Conservation (phyloP, 1,140 invertebrate genomes). For the Drosophila neocordata region DNA sequence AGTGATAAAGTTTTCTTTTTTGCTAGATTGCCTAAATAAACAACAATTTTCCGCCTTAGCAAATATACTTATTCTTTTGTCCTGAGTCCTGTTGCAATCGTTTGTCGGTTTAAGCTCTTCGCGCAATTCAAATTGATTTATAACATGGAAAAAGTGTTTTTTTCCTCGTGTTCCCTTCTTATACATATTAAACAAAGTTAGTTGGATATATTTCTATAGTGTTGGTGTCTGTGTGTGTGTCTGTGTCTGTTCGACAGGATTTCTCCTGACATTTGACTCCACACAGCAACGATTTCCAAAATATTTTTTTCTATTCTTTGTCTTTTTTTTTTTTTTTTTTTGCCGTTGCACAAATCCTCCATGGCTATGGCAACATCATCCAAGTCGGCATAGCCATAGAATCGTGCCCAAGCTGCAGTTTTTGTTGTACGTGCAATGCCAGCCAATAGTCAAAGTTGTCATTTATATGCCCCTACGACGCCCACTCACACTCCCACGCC, state of each 20-base stretch:
- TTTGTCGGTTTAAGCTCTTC: conserved; percentile 55
- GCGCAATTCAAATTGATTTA: conserved; percentile 72
- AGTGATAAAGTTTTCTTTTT: not conserved
- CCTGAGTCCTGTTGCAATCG: conserved; percentile 33
- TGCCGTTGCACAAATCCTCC: conserved; percentile 51
- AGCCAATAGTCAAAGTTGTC: conserved; percentile 69
- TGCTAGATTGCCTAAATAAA: conserved; percentile 54
- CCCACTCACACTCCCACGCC: not conserved
- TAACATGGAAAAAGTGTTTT: conserved; percentile 37
- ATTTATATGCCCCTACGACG: conserved; percentile 55
- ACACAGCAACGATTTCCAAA: conserved; percentile 52
- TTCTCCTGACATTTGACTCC: conserved; percentile 64
- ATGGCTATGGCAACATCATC: conserved; percentile 28
- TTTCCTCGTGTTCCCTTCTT: conserved; percentile 8
- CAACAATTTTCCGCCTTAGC: conserved; percentile 47
- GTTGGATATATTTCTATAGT: conserved; percentile 31
- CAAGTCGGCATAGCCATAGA: conserved; percentile 26
- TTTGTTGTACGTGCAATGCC: conserved; percentile 70
- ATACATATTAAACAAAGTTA: conserved; percentile 35
- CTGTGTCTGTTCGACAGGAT: conserved; percentile 36
- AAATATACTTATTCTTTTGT: conserved; percentile 26
- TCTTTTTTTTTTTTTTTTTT: conserved; percentile 29
- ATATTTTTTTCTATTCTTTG: conserved; percentile 45
- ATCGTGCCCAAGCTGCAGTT: conserved; percentile 71
- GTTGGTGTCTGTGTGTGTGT: conserved; percentile 30